Conservation (phyloP, 1,140 invertebrate species). For the Drosophila cardini region DNA sequence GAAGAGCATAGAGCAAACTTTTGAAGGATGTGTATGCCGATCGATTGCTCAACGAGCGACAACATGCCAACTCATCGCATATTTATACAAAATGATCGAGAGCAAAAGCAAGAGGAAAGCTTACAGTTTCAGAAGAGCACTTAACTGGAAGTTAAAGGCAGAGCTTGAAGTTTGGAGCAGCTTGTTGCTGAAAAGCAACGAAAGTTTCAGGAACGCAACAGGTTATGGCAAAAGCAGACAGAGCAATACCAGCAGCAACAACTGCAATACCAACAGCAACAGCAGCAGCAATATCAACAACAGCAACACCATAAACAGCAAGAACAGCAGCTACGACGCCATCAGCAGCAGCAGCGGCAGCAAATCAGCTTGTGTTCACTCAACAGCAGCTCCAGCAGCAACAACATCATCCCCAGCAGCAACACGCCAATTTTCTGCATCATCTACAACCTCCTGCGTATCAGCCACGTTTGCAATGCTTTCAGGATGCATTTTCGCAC, state of each 20-base stretch:
- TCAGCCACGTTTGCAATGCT: constrained; percentile 43
- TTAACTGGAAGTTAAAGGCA: constrained; percentile 22
- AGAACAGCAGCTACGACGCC: constrained; percentile 23
- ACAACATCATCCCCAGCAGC: constrained; percentile 5
- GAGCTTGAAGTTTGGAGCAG: constrained; percentile 32
- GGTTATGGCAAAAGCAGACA: constrained; percentile 40
- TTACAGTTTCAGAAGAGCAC: constrained; percentile 33
- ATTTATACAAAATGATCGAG: constrained; percentile 58
- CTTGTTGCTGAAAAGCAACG: constrained; percentile 37
- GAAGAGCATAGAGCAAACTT: constrained; percentile 20
- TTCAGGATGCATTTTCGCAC: constrained; percentile 38
- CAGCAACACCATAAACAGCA: constrained; percentile 27
- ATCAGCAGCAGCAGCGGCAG: constrained; percentile 27
- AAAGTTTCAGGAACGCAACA: constrained; percentile 20
- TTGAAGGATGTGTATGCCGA: constrained; percentile 42
- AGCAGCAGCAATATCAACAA: constrained; percentile 5
- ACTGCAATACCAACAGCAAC: constrained; percentile 31
- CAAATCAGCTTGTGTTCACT: constrained; percentile 13
- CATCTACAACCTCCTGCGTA: constrained; percentile 18
- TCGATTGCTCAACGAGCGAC: constrained; percentile 39
- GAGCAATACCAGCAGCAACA: constrained; percentile 28
- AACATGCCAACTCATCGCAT: constrained; percentile 53
- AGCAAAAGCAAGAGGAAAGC: constrained; percentile 51
- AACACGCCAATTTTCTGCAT: constrained; percentile 25
- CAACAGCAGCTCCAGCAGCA: constrained; percentile 3